Base-by-base conservation (phyloP, 2,888 invertebrate genomes). In the Galeruca laticollis region DNA sequence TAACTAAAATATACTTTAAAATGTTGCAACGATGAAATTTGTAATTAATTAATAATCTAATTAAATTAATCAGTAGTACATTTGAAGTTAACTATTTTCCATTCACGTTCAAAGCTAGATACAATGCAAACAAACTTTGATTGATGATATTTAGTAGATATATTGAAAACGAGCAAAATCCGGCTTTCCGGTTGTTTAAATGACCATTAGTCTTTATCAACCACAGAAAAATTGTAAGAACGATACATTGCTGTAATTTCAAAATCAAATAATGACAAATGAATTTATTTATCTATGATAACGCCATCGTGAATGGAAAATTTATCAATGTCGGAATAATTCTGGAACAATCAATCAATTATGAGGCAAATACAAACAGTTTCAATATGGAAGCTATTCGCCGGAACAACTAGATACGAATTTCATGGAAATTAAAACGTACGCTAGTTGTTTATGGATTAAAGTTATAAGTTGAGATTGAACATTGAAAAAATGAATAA, bases 271-370 rank as follows among this genome's bases (percentile, higher is more conserved):
- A 15, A 43, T 43, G 43, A 43, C 13, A 43, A 43, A 43, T 43
- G 43, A 43, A 43, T 43, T 43, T 43, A 43, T 15, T 26, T 26
- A 43, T 43, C 15, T 13, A 15, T 15, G 15, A 15, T 56, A 15
- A 33, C 33, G 33, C 10, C 13, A 31, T 33, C 33, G 15, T 56
- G 33, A 56, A 56, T 33, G 33, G 35, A 56, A 56, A 56, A 56
- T 56, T 21, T 26, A 54, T 54, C n/a, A 26, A 13, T 56, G 35
- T 56, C 15, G 35, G 33, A 56, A 56, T 56, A 33, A 33, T 33
- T 56, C 26, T 11, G 20, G 21, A 52, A 21, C 52, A 11, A 26
- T 52, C 26, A 31, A 18, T 26, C 26, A 26, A 26, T 26, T 26
- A 26, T 15, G 18, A 8, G 18, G 47, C 47, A 18, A 18, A 47